Evolutionary conservation across 1,140 invertebrate genomes (phyloP).

Genomic region (Pantala flavescens): DNA sequence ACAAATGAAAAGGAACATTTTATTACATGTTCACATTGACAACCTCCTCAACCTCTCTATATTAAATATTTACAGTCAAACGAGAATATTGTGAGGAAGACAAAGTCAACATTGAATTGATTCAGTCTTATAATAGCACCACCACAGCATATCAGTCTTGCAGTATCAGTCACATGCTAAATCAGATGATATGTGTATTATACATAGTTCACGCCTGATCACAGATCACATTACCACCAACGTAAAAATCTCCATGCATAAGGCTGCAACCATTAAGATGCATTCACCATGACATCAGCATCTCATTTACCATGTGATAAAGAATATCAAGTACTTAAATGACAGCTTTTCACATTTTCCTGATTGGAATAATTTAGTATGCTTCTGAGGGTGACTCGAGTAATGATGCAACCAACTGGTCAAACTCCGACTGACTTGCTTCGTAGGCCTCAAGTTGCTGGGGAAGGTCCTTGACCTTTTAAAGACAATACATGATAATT

Average conservation of each 20-base stretch:
- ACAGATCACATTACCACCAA: not conserved
- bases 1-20: too few species aligned
- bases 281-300: too few species aligned
- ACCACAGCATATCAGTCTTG: not conserved
- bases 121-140: not conserved
- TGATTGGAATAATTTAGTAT: not conserved
- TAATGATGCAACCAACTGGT: conserved; percentile 3
- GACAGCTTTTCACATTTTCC: too few species aligned
- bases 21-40: too few species aligned
- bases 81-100: not conserved
- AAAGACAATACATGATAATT: not conserved
- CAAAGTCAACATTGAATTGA: not conserved
- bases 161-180: not conserved
- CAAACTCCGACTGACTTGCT: conserved; percentile 12
- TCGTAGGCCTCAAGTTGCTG: not conserved
- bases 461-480: not conserved
- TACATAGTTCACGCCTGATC: not conserved
- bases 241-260: not conserved
- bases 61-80: not conserved
- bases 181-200: not conserved
- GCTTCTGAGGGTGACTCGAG: not conserved
- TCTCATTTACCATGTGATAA: too few species aligned
- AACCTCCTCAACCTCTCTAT: too few species aligned
- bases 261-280: too few species aligned
- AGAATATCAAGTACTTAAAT: too few species aligned